These are phyloP conservation scores for Tipula helvola DNA, from an alignment of 2,888 invertebrate species.

Conservation along the genomic window DNA sequence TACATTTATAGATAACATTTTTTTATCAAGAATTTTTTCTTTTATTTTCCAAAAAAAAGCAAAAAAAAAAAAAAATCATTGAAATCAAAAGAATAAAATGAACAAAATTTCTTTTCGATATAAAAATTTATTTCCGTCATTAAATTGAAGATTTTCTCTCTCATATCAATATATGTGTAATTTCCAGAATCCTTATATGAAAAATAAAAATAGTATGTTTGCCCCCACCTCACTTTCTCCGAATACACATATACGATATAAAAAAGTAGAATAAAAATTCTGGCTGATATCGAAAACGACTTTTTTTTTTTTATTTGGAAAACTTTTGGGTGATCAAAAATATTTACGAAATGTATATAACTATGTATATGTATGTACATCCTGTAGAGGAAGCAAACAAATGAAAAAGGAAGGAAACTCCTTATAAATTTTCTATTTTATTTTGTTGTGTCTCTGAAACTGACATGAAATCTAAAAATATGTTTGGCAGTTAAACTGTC, in stretches of 20 bases:
- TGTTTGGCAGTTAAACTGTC: background rate
- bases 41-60: background rate
- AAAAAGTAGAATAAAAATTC: background rate
- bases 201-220: background rate
- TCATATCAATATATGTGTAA: background rate
- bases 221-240: background rate
- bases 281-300: background rate
- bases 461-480: conserved; percentile 4
- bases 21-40: background rate
- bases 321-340: background rate
- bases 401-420: background rate
- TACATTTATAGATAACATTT: background rate
- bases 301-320: background rate
- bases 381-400: background rate
- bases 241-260: background rate
- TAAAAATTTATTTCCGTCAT: background rate
- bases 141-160: conserved; percentile 4
- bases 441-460: background rate
- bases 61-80: background rate
- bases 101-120: background rate
- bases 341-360: background rate
- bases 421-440: conserved; percentile 4
- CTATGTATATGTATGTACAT: background rate
- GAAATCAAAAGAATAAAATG: background rate
- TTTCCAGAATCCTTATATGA: background rate